Base-by-base conservation (phyloP, 2,888 invertebrate genomes). In the Drosophila austrosaltans region DNA sequence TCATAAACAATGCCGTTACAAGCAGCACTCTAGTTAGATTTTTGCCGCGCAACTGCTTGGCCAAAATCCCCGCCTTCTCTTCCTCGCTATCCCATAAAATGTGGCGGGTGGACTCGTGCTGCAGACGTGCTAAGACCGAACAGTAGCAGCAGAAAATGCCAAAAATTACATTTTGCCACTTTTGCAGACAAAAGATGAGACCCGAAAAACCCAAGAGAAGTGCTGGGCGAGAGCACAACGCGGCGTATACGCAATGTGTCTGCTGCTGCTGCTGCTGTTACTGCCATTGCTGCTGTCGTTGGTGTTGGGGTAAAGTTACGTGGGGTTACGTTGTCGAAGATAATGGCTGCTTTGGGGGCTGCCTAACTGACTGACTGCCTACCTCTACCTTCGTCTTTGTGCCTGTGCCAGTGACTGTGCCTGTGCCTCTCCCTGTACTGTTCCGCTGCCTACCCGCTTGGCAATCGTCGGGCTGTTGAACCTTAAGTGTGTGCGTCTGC, bases 141-240 rank as follows among this genome's bases (percentile, higher is more conserved):
- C 30, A 67, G 63, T 65, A 77, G 72, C 70, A 78, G 69, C 74
- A 73, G 69, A 71, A 79, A 89, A 86, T 86, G 83, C 82, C 85
- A 87, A 89, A 89, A 85, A 88, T 89, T 89, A 85, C 87, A 85
- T 85, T 89, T 85, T 75, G 82, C 89, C 88, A 87, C 87, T 81
- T 82, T 78, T 74, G 73, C 80, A 86, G 81, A 85, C 87, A 76
- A 76, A 79, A 78, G 81, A 85, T 76, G 81, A 81, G 74, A 71
- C 76, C 73, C 44, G 59, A 75, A 79, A 71, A 74, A 40, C 53
- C 56, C 62, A 16, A 56, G 48, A 48, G 48, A 10, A 56, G 75
- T 64, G 69, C 20, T 69, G 60, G 42, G 30, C 20, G 62, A 56
- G 59, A 53, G 66, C n/a, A 28, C 62, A 53, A 69, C 70, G 68